Base-by-base conservation (phyloP, 2,797 vertebrate genomes). In the Pseudotriccus pelzelni region DNA sequence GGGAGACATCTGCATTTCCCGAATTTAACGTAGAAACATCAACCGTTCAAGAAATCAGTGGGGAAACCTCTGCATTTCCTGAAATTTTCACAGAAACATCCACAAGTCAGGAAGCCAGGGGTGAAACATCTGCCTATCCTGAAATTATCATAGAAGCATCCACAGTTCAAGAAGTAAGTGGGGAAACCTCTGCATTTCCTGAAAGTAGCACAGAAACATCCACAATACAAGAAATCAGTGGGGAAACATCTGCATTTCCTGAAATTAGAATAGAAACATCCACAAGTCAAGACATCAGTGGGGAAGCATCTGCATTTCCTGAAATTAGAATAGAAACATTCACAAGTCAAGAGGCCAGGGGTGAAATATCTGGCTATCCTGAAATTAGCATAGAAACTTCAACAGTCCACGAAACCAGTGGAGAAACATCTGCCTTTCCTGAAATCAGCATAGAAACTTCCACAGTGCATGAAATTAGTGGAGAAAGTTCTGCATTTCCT, bases 201-300 rank as follows among this genome's bases (percentile, higher is more conserved):
- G 79, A 69, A 11, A 14, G 58, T 27, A 94, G 91, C 25, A 85
- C 87, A 60, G 98, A 98, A 89, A 84, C 50, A 1, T 97, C 97
- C 41, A 82, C 95, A 4, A 69, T 73, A 21, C 94, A 96, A 47
- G 97, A 97, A 62, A 18, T 56, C 34, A 96, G 94, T 84, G 95
- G 95, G 3, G 85, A 97, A 74, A 96, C 82, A 0, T 98, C 98
- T 79, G 97, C 94, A 12, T 97, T 98, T 58, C 97, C 97, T 15
- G 92, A 97, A 83, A 39, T 63, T 24, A 75, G 79, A 22, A 82
- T 74, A 87, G 94, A 95, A 85, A 55, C 96, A 5, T 92, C 30
- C 22, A 89, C 93, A 18, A 76, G 32, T 44, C 96, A 87, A 8
- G 96, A 96, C 20, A 46, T 59, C 32, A 76, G 88, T 12, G 70